Conservation (phyloP, 2,113 vertebrate species). For the Tetraodon nigroviridis region DNA sequence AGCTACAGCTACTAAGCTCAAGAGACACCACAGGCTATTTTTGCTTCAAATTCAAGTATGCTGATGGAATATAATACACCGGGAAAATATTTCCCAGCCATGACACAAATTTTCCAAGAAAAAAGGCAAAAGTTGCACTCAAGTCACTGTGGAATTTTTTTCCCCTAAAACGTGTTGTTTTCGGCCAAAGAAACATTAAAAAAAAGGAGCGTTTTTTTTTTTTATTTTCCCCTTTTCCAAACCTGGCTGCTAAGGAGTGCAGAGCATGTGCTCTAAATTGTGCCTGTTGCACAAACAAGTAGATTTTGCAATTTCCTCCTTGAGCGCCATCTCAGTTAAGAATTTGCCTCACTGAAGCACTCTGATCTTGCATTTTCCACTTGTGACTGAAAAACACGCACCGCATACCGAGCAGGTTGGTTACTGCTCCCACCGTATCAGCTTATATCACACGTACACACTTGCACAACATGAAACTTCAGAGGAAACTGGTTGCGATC, state of each 20-base stretch:
- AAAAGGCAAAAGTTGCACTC: background rate
- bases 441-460: too few relatives aligned
- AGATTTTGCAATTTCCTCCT: slow-evolving; percentile 14
- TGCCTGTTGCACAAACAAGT: slow-evolving; percentile 2
- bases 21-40: background rate
- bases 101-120: slow-evolving; percentile 19
- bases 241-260: background rate
- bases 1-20: slow-evolving; percentile 4
- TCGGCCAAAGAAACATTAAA: background rate
- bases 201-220: slow-evolving; percentile 12
- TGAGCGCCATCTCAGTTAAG: background rate
- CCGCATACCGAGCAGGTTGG: too few relatives aligned
- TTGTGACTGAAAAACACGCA: too few relatives aligned
- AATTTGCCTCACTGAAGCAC: background rate
- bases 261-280: background rate
- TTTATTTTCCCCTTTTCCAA: background rate
- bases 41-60: background rate
- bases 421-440: too few relatives aligned
- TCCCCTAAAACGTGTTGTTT: slow-evolving; percentile 1
- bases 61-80: slow-evolving; percentile 7
- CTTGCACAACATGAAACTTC: background rate
- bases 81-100: slow-evolving; percentile 2
- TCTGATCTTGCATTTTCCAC: background rate
- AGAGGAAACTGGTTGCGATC: background rate
- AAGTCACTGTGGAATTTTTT: background rate